These are phyloP conservation scores for Chaenodraco wilsoni DNA, from an alignment of 2,797 vertebrate species.

Conservation along the genomic window DNA sequence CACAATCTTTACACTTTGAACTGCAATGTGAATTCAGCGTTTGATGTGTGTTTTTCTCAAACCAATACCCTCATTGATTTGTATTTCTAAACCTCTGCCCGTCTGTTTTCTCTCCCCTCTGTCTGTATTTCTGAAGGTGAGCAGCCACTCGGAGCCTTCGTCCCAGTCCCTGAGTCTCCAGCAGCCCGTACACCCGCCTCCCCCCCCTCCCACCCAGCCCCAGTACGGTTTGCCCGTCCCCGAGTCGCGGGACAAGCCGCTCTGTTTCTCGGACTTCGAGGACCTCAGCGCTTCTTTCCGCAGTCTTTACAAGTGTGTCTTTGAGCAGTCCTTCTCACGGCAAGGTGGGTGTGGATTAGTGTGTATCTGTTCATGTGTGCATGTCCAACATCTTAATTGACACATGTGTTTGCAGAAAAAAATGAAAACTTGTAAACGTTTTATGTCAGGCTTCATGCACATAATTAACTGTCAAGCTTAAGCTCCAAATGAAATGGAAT, in stretches of 20 bases:
- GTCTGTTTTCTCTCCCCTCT: constrained; percentile 15
- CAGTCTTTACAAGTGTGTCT: constrained; percentile 91
- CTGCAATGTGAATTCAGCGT: constrained; percentile 11
- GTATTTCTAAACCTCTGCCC: constrained; percentile 11
- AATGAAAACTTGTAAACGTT: constrained; percentile 31
- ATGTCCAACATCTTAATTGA: constrained; percentile 36
- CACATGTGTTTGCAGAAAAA: constrained; percentile 14
- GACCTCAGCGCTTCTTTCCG: constrained; percentile 91
- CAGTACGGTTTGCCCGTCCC: constrained; percentile 85
- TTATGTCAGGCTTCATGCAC: constrained; percentile 49
- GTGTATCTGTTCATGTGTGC: constrained; percentile 23
- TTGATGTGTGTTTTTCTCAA: constrained; percentile 21
- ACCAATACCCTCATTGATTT: neutral
- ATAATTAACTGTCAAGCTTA: constrained; percentile 76
- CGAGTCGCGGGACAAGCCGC: constrained; percentile 85
- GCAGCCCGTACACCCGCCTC: constrained; percentile 71
- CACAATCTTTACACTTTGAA: neutral
- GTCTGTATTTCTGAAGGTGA: constrained; percentile 74
- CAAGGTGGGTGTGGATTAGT: constrained; percentile 82
- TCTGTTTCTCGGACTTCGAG: constrained; percentile 88
- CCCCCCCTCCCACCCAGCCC: constrained; percentile 75
- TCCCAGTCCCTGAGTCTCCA: constrained; percentile 86
- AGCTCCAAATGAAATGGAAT: constrained; percentile 50
- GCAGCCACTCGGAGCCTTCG: constrained; percentile 85
- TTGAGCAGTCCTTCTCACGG: constrained; percentile 88